phyloP scores from a whole-genome alignment of 2,113 vertebrate genomes.

The Percina caprodes region DNA sequence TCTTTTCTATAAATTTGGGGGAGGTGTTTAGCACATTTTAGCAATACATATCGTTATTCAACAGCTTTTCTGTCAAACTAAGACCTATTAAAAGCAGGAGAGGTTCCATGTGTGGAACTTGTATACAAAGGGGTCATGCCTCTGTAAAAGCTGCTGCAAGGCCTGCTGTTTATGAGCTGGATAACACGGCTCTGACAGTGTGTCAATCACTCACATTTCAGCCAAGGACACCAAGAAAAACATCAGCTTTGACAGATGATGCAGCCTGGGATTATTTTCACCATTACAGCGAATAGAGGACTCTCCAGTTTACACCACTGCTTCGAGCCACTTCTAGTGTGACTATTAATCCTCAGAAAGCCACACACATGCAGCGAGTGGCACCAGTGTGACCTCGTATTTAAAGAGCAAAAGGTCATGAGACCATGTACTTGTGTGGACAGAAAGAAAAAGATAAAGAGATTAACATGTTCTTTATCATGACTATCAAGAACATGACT shows the following conservation, averaged over 20 bases:
- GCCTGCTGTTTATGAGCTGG: conserved; percentile 44
- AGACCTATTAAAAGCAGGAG: neutral
- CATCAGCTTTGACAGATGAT: conserved; percentile 57
- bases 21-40: neutral
- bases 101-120: neutral
- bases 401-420: conserved; percentile 49
- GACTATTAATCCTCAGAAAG: conserved; percentile 50
- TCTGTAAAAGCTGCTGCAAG: conserved; percentile 23
- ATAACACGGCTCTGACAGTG: conserved; percentile 45
- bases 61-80: conserved; percentile 5
- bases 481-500: too few species aligned
- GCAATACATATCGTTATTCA: neutral
- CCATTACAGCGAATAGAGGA: conserved; percentile 11
- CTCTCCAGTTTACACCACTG: conserved; percentile 20
- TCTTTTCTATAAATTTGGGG: neutral
- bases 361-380: neutral
- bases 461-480: too few species aligned
- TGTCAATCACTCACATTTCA: conserved; percentile 59
- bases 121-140: conserved; percentile 5
- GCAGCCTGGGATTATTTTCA: conserved; percentile 45
- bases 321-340: conserved; percentile 21
- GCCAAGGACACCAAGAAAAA: conserved; percentile 51
- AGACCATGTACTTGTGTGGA: conserved; percentile 17
- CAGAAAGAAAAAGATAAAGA: conserved; percentile 18
- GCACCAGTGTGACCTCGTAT: conserved; percentile 45